Evolutionary conservation across 2,888 invertebrate species (phyloP).

Genomic region (Phyto melanocephala): DNA sequence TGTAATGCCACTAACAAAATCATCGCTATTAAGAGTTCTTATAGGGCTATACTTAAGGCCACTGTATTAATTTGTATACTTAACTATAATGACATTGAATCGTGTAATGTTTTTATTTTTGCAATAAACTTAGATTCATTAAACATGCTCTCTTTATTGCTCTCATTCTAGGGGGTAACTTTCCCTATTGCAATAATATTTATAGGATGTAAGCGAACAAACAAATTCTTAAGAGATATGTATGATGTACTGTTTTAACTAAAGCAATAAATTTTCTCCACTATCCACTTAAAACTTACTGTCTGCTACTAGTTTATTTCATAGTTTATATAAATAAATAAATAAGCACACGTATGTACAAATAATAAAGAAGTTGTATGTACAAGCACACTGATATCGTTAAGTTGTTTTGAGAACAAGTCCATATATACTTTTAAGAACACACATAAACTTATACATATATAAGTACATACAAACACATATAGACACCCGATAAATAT

Average conservation of each 20-base stretch:
- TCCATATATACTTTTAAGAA: too few species aligned
- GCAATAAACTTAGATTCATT: too few species aligned
- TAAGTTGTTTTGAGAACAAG: too few species aligned
- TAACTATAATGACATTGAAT: too few species aligned
- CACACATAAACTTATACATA: background rate
- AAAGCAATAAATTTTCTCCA: constrained; percentile 29
- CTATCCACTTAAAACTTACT: constrained; percentile 28
- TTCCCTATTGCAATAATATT: background rate
- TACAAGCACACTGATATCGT: too few species aligned
- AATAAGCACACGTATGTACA: background rate
- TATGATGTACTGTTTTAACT: background rate
- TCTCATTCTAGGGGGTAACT: background rate
- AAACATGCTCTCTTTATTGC: background rate
- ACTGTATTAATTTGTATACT: too few species aligned
- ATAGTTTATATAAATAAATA: background rate
- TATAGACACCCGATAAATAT: background rate
- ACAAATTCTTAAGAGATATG: background rate
- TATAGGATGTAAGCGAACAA: background rate
- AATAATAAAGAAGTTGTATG: background rate
- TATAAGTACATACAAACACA: too few species aligned
- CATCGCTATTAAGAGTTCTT: too few species aligned
- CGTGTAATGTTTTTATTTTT: too few species aligned
- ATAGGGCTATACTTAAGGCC: too few species aligned
- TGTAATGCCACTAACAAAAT: too few species aligned
- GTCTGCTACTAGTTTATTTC: background rate